Evolutionary conservation across 2,888 invertebrate genomes (phyloP), one percentile per base, ranked within the genome.

Genomic region (Lissonota sp.): DNA sequence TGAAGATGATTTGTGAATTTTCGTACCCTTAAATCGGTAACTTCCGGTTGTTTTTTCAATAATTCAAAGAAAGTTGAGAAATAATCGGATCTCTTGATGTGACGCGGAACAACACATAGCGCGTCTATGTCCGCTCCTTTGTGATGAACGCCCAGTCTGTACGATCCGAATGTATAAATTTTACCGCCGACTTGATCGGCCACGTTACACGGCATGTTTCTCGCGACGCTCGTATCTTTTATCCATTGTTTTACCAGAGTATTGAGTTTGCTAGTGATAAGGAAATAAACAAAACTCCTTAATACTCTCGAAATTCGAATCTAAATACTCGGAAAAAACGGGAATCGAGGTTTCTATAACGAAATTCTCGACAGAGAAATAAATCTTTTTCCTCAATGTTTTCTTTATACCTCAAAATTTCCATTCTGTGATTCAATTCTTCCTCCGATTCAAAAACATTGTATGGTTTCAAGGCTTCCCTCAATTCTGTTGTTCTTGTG

Each of bases 101-200:
- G 99, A 53, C 99, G 94, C 8, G 99, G 99, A 39, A 98, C 99
- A 26, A 99, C 99, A 93, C 99, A 99, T 39, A 99, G 93, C 0
- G 99, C 99, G 94, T 99, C 99, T 88, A 99, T 99, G 94, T 99
- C 99, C 82, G 99, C 99, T 46, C 99, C 99, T 93, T 97, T 96
- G 88, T 98, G 98, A 92, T 99, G 99, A 6, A 99, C 99, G 87
- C 99, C 97, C 86, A 97, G 94, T 85, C 98, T 94, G 92, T 99
- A 99, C 74, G 99, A 99, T 60, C 99, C 99, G 93, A 99, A 99
- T n/a, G 99, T 99, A 91, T 98, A 99, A 81, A 99, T 98, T 93
- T 99, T 99, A 4, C 99, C 99, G 26, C 99, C 99, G 77, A 99
- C 97, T 85, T 96, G 96, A 73, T 98, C 98, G 0, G 98, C 97